Evolutionary conservation across 2,797 vertebrate species (phyloP).

Genomic region (Myripristis murdjan): DNA sequence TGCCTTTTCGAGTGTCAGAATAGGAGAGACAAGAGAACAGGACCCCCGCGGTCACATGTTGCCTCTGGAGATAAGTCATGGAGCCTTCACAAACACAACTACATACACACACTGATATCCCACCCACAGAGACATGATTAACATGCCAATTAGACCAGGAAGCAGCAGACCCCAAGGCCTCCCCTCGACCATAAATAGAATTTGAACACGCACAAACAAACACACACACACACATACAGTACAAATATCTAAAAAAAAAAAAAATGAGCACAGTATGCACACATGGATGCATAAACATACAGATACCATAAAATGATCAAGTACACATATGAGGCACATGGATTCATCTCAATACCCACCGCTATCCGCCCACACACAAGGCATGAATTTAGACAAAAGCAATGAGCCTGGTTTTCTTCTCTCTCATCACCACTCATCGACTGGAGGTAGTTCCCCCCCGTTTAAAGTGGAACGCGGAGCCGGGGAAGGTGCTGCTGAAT

Average conservation of each 20-base stretch:
- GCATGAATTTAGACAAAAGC: conserved; percentile 36
- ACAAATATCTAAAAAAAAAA: conserved; percentile 11
- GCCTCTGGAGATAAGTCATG: conserved; percentile 73
- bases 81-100: conserved; percentile 62
- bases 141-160: conserved; percentile 80
- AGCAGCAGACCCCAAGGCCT: conserved; percentile 50
- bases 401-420: conserved; percentile 23
- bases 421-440: conserved; percentile 12
- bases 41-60: conserved; percentile 71
- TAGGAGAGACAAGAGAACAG: conserved; percentile 59
- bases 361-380: conserved; percentile 53
- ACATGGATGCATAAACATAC: conserved; percentile 59
- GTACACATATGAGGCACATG: neutral
- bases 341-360: conserved; percentile 42
- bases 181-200: conserved; percentile 50
- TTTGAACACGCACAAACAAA: conserved; percentile 47
- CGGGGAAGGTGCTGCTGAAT: neutral
- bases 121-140: conserved; percentile 74
- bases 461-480: neutral
- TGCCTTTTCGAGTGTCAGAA: conserved; percentile 42
- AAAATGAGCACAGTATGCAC: conserved; percentile 46
- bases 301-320: conserved; percentile 47
- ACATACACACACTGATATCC: conserved; percentile 56
- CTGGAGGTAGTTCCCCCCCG: conserved; percentile 1
- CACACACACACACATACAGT: conserved; percentile 20